Evolutionary conservation across 2,888 invertebrate species (phyloP).

Genomic region (Sclerodermus sp.): DNA sequence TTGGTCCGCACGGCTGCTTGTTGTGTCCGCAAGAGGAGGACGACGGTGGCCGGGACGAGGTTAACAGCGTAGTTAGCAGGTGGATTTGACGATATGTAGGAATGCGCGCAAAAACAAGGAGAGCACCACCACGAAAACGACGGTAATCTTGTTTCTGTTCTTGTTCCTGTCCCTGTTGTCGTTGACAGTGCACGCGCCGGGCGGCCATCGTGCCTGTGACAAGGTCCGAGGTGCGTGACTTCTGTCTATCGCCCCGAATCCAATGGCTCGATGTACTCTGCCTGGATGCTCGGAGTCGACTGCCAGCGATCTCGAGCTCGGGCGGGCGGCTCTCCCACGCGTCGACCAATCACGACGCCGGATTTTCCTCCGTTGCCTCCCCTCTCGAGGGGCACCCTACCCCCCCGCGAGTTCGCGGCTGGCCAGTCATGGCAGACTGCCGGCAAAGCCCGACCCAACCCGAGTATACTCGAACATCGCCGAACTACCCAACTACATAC

Average conservation of each 20-base stretch:
- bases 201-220: constrained; percentile 45
- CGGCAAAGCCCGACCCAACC: constrained; percentile 23
- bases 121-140: background rate
- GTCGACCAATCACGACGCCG: constrained; percentile 52
- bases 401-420: constrained; percentile 17
- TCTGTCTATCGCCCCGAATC: constrained; percentile 22
- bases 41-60: background rate
- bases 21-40: constrained; percentile 1
- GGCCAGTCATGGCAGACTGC: constrained; percentile 52
- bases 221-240: constrained; percentile 26
- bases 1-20: background rate
- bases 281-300: constrained; percentile 52
- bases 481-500: no score
- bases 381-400: constrained; percentile 14
- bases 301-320: constrained; percentile 51
- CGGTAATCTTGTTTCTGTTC: constrained; percentile 12
- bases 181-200: constrained; percentile 42
- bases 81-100: no score
- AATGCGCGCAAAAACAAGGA: no score
- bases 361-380: constrained; percentile 25
- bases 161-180: constrained; percentile 14
- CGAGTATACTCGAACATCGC: constrained; percentile 33
- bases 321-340: constrained; percentile 56
- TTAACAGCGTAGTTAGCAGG: background rate
- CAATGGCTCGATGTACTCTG: constrained; percentile 40